Percentiles rank a stretch among this genome's conserved stretches.
These are phyloP conservation scores for Epinephelus lanceolatus DNA, from an alignment of 2,113 vertebrate genomes.

Conservation along the genomic window DNA sequence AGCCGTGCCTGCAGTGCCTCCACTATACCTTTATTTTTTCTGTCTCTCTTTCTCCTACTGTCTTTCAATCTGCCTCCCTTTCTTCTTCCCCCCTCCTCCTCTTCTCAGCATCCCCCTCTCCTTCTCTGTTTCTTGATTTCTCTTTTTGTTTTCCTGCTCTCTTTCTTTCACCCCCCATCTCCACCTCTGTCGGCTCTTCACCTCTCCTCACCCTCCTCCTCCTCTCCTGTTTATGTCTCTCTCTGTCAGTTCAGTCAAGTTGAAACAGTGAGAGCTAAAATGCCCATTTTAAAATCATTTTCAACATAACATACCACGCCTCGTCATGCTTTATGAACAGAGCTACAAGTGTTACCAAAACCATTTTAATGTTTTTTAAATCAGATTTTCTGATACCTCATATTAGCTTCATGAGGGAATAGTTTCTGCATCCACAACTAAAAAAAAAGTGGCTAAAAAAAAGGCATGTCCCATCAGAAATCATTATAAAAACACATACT, in stretches of 20 bases:
- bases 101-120: background rate
- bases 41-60: conserved; percentile 34
- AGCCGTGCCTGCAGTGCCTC: conserved; percentile 55
- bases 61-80: conserved; percentile 25
- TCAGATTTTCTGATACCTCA: background rate
- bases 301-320: background rate
- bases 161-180: background rate
- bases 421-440: background rate
- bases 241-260: conserved; percentile 23
- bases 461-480: background rate
- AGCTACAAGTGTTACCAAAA: background rate
- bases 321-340: background rate
- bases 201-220: no score
- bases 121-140: background rate
- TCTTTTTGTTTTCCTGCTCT: background rate
- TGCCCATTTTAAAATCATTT: background rate
- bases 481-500: background rate
- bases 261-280: conserved; percentile 11
- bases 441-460: background rate
- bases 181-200: background rate
- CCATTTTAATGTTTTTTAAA: background rate
- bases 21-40: conserved; percentile 54
- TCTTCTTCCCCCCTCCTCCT: background rate
- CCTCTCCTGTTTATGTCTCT: conserved; percentile 8
- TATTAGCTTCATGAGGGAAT: background rate